Conservation (phyloP, 2,797 vertebrate genomes). For the Mycteria americana region DNA sequence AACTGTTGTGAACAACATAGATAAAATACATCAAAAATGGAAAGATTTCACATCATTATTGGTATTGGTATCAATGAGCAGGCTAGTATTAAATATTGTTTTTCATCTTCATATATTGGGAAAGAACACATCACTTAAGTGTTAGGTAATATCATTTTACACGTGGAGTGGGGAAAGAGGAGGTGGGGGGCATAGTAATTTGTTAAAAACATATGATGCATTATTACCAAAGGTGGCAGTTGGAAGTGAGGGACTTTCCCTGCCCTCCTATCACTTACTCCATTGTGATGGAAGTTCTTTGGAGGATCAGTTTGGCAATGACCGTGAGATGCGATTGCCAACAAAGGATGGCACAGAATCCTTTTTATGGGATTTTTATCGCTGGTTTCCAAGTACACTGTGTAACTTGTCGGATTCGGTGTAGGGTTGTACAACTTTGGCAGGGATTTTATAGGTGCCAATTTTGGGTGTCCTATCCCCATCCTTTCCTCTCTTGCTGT, state of each 20-base stretch:
- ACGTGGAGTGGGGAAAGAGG: neutral
- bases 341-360: neutral
- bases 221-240: no score
- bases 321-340: no score
- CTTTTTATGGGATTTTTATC: neutral
- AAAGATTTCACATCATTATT: neutral
- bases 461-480: neutral
- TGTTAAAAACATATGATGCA: neutral
- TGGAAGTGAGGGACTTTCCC: neutral
- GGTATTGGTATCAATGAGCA: neutral
- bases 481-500: neutral
- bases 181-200: neutral
- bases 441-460: neutral
- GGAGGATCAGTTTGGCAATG: accelerated
- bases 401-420: neutral
- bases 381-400: no score
- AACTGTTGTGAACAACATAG: neutral
- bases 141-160: neutral
- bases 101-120: neutral
- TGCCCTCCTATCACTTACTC: neutral
- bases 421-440: no score
- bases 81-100: neutral
- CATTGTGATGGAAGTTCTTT: accelerated
- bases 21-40: neutral
- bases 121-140: neutral